phyloP scores from a whole-genome alignment of 2,797 vertebrate genomes.

The Onychomys leucogaster region DNA sequence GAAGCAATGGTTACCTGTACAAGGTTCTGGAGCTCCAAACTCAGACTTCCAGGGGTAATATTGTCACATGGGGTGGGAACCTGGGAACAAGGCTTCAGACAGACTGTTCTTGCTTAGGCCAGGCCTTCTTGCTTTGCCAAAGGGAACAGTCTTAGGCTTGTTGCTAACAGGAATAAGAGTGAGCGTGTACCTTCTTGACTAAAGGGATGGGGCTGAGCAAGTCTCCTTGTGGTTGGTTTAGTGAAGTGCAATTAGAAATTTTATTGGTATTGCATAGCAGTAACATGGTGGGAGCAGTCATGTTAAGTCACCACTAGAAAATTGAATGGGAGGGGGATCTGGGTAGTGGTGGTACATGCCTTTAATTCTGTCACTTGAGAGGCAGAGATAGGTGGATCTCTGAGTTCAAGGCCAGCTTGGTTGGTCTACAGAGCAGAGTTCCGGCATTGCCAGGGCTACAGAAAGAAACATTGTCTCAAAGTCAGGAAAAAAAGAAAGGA shows the following conservation, averaged over 20 bases:
- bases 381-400: neutral
- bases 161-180: neutral
- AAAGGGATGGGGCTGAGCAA: rapidly evolving
- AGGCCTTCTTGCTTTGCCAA: neutral
- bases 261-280: constrained; percentile 59
- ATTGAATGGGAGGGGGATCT: no score
- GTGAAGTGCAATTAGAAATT: constrained; percentile 51
- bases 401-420: neutral
- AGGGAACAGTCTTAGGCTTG: neutral
- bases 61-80: neutral
- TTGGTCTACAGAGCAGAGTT: neutral
- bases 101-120: neutral
- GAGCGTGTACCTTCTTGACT: neutral
- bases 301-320: neutral
- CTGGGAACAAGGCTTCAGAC: neutral
- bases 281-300: neutral
- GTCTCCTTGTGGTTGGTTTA: constrained; percentile 30
- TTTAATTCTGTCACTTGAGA: neutral
- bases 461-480: neutral
- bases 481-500: neutral
- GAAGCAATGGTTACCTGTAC: neutral
- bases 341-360: no score
- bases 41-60: neutral
- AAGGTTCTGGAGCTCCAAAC: neutral
- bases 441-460: neutral